Conservation (phyloP, 2,113 vertebrate genomes). For the Phoenicopterus ruber region DNA sequence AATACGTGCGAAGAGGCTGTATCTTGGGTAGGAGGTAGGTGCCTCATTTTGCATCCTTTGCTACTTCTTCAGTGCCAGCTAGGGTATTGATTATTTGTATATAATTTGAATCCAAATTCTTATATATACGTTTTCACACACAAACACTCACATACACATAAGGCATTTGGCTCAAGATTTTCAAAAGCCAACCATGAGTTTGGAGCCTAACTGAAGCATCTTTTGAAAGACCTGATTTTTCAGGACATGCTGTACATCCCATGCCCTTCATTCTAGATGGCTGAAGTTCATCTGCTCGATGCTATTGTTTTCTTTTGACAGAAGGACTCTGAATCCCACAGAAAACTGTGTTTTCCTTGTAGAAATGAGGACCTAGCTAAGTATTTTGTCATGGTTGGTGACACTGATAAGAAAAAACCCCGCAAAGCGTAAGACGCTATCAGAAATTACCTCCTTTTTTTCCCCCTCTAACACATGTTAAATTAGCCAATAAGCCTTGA, state of each 20-base stretch:
- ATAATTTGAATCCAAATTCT: not conserved
- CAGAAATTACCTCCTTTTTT: conserved; percentile 38
- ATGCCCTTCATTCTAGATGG: not conserved
- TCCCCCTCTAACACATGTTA: conserved; percentile 25
- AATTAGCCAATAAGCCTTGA: conserved; percentile 71
- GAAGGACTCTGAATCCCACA: not conserved
- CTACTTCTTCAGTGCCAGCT: not conserved
- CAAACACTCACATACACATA: not conserved
- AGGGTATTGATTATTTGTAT: not conserved
- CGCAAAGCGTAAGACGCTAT: not conserved
- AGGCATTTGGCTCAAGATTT: not conserved
- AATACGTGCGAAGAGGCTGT: not conserved
- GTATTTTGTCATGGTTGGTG: conserved; percentile 49
- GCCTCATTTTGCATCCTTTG: not conserved
- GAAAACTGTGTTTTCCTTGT: not conserved
- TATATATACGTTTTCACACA: not conserved
- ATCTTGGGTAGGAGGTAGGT: not conserved
- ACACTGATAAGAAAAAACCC: conserved; percentile 16
- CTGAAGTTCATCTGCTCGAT: not conserved
- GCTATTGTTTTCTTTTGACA: not conserved
- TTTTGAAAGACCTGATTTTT: not conserved
- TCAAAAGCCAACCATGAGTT: not conserved
- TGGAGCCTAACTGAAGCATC: not conserved
- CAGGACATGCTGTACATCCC: not conserved
- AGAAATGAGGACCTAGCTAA: conserved; percentile 29